phyloP scores from a whole-genome alignment of 2,113 vertebrate species.

The Theristicus caerulescens region DNA sequence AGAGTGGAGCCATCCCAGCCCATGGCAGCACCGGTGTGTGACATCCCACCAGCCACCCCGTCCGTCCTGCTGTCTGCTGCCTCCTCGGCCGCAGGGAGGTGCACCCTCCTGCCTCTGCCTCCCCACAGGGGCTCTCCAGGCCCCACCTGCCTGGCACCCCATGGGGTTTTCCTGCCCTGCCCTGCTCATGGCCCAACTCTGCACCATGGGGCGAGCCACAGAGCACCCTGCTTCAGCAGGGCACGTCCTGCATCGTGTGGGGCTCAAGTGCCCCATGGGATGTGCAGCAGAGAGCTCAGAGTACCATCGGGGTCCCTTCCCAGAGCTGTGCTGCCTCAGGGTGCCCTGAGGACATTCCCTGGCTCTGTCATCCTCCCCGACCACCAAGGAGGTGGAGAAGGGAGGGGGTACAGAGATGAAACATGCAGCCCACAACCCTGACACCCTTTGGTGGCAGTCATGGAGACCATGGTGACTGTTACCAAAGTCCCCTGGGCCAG shows the following conservation, averaged over 20 bases:
- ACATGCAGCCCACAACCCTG: not conserved
- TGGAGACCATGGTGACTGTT: no score
- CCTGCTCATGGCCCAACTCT: not conserved
- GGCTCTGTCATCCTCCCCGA: not conserved
- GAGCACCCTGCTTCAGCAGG: not conserved
- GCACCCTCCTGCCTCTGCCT: not conserved
- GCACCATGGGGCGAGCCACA: not conserved
- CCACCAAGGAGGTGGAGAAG: not conserved
- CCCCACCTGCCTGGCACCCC: not conserved
- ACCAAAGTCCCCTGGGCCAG: not conserved
- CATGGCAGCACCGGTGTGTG: rapidly evolving
- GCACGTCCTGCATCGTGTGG: not conserved
- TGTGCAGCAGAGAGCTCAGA: not conserved
- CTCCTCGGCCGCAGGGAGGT: rapidly evolving
- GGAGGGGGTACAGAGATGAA: not conserved
- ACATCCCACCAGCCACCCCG: rapidly evolving
- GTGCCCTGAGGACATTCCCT: not conserved
- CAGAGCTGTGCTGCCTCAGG: not conserved
- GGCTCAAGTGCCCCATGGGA: not conserved
- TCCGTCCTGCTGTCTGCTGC: not conserved
- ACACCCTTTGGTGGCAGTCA: not conserved
- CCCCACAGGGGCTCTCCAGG: not conserved
- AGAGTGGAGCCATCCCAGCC: not conserved
- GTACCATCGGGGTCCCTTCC: not conserved
- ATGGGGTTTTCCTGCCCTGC: not conserved